Percentiles rank a stretch among this genome's conserved stretches.
Conservation (phyloP, 2,888 invertebrate species). For the Anoncus sp. region DNA sequence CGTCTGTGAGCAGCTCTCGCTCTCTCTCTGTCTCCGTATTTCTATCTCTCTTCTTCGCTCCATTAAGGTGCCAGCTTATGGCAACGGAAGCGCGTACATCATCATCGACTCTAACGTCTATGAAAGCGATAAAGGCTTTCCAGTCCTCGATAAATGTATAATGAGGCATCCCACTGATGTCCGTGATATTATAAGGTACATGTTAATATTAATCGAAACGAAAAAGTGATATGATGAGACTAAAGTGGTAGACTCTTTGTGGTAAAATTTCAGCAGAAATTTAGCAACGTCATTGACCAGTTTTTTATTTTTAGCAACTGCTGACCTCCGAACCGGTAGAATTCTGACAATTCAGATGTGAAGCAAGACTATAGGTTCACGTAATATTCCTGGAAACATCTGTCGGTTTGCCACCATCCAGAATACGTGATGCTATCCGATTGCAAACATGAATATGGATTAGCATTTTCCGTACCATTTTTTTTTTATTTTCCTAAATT, state of each 20-base stretch:
- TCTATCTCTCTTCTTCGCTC: neutral
- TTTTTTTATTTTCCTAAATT: neutral
- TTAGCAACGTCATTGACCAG: no score
- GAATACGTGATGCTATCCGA: no score
- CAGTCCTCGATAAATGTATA: slow-evolving; percentile 45
- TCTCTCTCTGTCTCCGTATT: neutral
- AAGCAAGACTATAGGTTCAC: neutral
- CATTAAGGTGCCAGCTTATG: slow-evolving; percentile 14
- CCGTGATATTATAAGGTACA: slow-evolving; percentile 14
- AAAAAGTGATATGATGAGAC: slow-evolving; percentile 13
- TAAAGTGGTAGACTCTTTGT: slow-evolving; percentile 4
- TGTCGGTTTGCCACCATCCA: no score
- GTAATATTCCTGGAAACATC: slow-evolving; percentile 61
- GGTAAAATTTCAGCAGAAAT: slow-evolving; percentile 7
- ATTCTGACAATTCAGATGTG: no score
- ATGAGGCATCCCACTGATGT: slow-evolving; percentile 30
- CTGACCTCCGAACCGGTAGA: no score
- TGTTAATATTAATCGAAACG: slow-evolving; percentile 6
- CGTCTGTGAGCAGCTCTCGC: slow-evolving; percentile 29
- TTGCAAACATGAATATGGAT: no score
- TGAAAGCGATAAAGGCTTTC: slow-evolving; percentile 48
- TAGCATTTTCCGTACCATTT: slow-evolving; percentile 53
- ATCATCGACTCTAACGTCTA: slow-evolving; percentile 10
- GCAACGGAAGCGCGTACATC: slow-evolving; percentile 29
- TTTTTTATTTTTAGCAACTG: no score